These are phyloP conservation scores for Crax fasciolata DNA, from an alignment of 2,797 vertebrate genomes.

Conservation along the genomic window DNA sequence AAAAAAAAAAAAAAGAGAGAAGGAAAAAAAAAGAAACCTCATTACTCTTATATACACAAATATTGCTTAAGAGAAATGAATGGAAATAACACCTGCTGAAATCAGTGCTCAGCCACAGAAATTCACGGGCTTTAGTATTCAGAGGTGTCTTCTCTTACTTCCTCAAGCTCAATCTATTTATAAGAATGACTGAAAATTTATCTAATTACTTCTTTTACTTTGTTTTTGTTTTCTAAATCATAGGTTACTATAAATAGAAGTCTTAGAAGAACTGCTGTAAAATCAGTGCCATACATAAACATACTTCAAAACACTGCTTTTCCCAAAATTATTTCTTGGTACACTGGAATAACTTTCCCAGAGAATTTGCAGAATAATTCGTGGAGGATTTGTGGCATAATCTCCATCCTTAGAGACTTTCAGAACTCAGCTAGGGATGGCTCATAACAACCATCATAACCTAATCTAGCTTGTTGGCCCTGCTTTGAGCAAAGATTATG, in stretches of 20 bases:
- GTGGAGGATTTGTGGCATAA: background rate
- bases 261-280: background rate
- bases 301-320: background rate
- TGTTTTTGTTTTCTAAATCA: background rate
- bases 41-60: background rate
- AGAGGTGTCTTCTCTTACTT: background rate
- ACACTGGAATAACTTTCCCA: background rate
- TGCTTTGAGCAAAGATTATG: background rate
- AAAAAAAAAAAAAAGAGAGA: background rate
- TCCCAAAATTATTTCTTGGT: background rate
- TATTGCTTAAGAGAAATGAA: background rate
- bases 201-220: background rate
- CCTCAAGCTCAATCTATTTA: background rate
- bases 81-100: background rate
- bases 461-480: background rate
- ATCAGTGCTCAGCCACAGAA: background rate
- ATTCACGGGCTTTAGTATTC: background rate
- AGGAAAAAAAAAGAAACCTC: background rate
- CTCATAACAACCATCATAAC: conserved; percentile 1
- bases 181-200: background rate
- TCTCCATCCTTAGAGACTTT: background rate
- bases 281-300: background rate
- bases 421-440: background rate
- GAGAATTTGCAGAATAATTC: conserved; percentile 9
- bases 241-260: background rate